Evolutionary conservation across 2,888 invertebrate genomes (phyloP), one percentile per base, ranked within the genome.

Genomic region (Argyresthia albistria): DNA sequence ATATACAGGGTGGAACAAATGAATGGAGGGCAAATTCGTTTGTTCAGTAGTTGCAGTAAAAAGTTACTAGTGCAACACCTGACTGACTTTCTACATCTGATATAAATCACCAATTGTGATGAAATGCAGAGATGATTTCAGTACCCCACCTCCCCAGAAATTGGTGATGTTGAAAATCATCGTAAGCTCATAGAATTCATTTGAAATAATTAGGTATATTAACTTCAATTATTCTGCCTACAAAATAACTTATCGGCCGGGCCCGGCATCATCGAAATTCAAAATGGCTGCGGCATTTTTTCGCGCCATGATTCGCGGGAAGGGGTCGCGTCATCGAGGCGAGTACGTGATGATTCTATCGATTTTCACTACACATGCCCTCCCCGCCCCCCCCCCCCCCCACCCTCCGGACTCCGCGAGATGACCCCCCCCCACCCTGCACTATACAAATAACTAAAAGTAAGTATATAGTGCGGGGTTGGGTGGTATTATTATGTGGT

Each of bases 341-440:
- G 11, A 47, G 63, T 25, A 62, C 70, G 78, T 80, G 73, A 83
- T 86, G 83, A 86, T 82, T 81, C 69, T 81, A 86, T 86, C 75
- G 84, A 86, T 86, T 79, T 80, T 64, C 73, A 68, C 75, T 63
- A 61, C 59, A 61, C 63, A 54, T 58, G 58, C 63, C 58, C 54
- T 54, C 57, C 54, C 56, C 50, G 55, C 54, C 53, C 58, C 54
- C 56, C 51, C 58, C 57, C 53, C 56, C 56, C 57, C 54, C 57
- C 52, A 46, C 39, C 52, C 63, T 56, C n/a, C n/a, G 59, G 57
- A 57, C 50, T 60, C 59, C 62, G 63, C 60, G 65, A 65, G 63
- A 65, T 51, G 54, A 45, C 48, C 52, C 43, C 51, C 54, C 51
- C 47, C 47, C 12, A 50, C 11, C 54, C 55, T 48, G 54, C 50